These are phyloP conservation scores for Lichenostomus cassidix DNA, from an alignment of 2,113 vertebrate genomes.

Conservation along the genomic window DNA sequence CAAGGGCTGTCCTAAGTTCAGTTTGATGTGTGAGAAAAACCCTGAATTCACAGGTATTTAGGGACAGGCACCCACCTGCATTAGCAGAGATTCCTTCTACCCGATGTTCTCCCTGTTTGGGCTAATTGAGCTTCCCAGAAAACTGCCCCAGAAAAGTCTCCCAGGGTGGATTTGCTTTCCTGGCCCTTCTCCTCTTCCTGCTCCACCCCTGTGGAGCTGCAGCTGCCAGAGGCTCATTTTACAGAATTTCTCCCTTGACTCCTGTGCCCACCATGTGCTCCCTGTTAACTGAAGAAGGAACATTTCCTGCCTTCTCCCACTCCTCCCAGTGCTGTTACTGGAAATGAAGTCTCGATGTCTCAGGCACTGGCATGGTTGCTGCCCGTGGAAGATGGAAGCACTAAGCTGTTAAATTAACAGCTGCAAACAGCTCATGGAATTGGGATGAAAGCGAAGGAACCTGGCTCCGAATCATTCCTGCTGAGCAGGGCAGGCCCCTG, in stretches of 20 bases:
- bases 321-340: conserved; percentile 37
- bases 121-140: neutral
- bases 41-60: neutral
- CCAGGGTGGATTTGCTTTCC: neutral
- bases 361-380: neutral
- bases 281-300: neutral
- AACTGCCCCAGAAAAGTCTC: neutral
- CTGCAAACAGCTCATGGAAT: conserved; percentile 19
- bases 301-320: neutral
- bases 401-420: conserved; percentile 64
- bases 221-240: neutral
- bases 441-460: neutral
- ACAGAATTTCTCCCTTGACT: neutral
- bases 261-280: neutral
- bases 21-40: neutral
- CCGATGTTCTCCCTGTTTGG: neutral
- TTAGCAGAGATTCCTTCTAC: neutral
- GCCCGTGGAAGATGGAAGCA: conserved; percentile 45
- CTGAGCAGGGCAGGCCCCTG: neutral
- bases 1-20: neutral
- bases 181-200: neutral
- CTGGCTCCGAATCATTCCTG: neutral
- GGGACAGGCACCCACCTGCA: neutral
- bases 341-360: conserved; percentile 27
- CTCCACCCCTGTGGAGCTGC: neutral